Conservation (phyloP, 2,888 invertebrate genomes). For the Pyrrhia umbra region DNA sequence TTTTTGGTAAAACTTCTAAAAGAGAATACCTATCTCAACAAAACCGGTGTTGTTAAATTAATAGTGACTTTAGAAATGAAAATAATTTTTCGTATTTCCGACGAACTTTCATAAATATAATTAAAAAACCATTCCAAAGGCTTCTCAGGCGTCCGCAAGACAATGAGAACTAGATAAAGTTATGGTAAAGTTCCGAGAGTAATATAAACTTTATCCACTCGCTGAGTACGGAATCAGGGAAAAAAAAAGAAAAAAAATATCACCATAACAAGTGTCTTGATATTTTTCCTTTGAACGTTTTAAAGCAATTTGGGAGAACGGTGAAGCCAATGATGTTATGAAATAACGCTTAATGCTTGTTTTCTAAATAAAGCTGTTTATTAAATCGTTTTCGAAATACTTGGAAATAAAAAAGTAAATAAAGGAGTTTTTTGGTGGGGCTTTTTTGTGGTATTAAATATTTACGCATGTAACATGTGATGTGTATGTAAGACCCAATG, state of each 20-base stretch:
- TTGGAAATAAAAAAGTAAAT: constrained; percentile 12
- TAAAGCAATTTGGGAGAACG: constrained; percentile 46
- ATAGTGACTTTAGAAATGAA: constrained; percentile 40
- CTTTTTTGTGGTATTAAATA: background rate
- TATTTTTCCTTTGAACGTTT: constrained; percentile 46
- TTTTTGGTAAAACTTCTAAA: background rate
- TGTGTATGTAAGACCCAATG: too few species aligned
- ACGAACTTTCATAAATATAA: constrained; percentile 65
- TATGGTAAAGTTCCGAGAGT: constrained; percentile 60
- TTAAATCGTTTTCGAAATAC: constrained; percentile 34
- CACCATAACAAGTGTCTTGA: constrained; percentile 40
- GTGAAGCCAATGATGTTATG: constrained; percentile 52
- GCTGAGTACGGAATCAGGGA: constrained; percentile 40
- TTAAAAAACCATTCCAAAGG: constrained; percentile 75
- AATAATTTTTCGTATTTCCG: constrained; percentile 62
- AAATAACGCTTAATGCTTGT: constrained; percentile 42
- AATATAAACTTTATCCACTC: constrained; percentile 65
- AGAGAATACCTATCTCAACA: background rate
- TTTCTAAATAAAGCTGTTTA: constrained; percentile 41
- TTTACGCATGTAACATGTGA: too few species aligned
- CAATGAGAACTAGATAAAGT: constrained; percentile 65
- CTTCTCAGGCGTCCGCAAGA: constrained; percentile 63
- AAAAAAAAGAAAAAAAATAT: constrained; percentile 35
- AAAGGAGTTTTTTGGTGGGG: background rate
- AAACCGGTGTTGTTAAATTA: constrained; percentile 20